Conservation (phyloP, 30 jellyfish, hydroid and myxozoan species). For the Turritopsis dohrnii region DNA sequence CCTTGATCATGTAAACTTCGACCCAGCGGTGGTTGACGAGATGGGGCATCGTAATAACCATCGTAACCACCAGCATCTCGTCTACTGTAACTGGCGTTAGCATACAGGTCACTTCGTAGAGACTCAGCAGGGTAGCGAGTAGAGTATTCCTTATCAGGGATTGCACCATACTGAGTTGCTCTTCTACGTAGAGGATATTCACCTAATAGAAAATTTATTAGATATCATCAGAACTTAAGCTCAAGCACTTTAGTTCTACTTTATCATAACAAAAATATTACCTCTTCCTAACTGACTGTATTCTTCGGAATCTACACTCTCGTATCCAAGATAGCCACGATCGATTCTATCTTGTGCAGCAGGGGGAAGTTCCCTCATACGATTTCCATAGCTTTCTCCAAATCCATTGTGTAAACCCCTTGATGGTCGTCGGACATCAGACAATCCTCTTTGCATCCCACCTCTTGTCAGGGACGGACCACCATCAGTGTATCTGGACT, state of each 20-base stretch:
- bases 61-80: neutral
- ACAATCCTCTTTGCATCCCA: slow-evolving; percentile 6
- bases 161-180: neutral
- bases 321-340: neutral
- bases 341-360: neutral
- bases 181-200: neutral
- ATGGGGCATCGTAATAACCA: neutral
- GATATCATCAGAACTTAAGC: neutral
- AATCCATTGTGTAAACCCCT: too few relatives aligned
- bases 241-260: too few relatives aligned
- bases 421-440: neutral
- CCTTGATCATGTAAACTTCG: neutral
- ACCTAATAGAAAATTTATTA: too few relatives aligned
- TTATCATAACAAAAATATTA: too few relatives aligned
- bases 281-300: neutral
- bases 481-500: neutral
- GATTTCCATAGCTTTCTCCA: neutral
- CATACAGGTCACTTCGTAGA: neutral
- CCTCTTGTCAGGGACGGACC: slow-evolving; percentile 10
- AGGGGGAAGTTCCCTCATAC: neutral
- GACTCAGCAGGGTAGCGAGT: neutral
- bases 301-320: neutral
- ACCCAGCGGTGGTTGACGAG: neutral
- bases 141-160: neutral
- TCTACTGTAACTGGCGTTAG: neutral